Conservation (phyloP, 1,140 invertebrate species). For the Andrena cerasifolii region DNA sequence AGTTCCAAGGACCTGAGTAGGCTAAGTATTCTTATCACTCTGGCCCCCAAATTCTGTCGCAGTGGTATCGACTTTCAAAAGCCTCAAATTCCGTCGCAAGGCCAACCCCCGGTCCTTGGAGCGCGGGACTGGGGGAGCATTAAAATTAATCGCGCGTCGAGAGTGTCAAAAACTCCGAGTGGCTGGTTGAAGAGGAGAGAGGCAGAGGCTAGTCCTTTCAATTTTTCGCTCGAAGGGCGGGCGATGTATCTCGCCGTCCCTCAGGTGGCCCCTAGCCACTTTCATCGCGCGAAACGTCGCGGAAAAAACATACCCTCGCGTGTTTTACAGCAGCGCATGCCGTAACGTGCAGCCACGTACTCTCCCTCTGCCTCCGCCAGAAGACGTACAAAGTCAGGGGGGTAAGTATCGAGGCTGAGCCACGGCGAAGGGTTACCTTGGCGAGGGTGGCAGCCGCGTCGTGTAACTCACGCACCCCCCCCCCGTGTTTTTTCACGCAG, state of each 20-base stretch:
- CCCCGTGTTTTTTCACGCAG: conserved; percentile 8
- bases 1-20: too few relatives aligned
- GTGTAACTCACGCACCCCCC: conserved; percentile 27
- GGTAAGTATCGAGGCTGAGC: conserved; percentile 20
- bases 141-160: conserved; percentile 7
- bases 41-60: too few relatives aligned
- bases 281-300: conserved; percentile 46
- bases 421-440: conserved; percentile 9
- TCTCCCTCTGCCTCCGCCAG: conserved; percentile 20
- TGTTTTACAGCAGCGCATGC: conserved; percentile 21
- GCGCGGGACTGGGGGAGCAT: not conserved
- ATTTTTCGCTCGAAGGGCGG: conserved; percentile 30
- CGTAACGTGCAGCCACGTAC: conserved; percentile 32
- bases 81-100: too few relatives aligned
- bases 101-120: too few relatives aligned
- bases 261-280: conserved; percentile 17
- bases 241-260: conserved; percentile 16
- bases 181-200: not conserved
- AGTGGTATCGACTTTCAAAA: too few relatives aligned
- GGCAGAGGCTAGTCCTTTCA: conserved; percentile 27
- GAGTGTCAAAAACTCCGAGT: not conserved
- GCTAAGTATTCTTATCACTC: too few relatives aligned
- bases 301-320: conserved; percentile 35
- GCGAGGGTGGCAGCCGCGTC: not conserved
- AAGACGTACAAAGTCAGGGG: conserved; percentile 48